Evolutionary conservation across 2,113 vertebrate genomes (phyloP).

Genomic region (Pyrgilauda ruficollis): DNA sequence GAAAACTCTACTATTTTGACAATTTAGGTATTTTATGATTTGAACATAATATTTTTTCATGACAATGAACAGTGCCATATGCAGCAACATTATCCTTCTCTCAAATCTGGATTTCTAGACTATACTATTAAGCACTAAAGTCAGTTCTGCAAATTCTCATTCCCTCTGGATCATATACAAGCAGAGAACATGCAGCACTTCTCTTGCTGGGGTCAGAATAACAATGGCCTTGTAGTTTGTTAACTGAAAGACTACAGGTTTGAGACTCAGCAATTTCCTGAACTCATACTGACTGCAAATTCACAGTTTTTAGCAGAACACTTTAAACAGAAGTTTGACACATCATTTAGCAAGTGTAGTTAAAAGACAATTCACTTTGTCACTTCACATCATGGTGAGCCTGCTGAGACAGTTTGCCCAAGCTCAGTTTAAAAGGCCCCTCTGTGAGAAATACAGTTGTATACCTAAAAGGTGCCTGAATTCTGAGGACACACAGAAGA

Average conservation of each 20-base stretch:
- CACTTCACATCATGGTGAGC: neutral
- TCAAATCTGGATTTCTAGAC: neutral
- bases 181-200: neutral
- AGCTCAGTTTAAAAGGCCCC: neutral
- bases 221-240: neutral
- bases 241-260: neutral
- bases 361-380: neutral
- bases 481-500: neutral
- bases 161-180: neutral
- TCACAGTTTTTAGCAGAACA: neutral
- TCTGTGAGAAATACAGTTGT: neutral
- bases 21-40: neutral
- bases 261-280: neutral
- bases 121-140: neutral
- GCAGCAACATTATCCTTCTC: neutral
- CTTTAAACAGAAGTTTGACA: neutral
- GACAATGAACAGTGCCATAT: neutral
- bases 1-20: neutral
- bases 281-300: neutral
- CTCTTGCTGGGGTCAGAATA: neutral
- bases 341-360: neutral
- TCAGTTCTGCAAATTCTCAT: neutral
- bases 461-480: neutral
- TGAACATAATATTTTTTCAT: neutral
- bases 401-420: neutral